phyloP scores from a whole-genome alignment of 2,797 vertebrate species.

The Champsocephalus esox region DNA sequence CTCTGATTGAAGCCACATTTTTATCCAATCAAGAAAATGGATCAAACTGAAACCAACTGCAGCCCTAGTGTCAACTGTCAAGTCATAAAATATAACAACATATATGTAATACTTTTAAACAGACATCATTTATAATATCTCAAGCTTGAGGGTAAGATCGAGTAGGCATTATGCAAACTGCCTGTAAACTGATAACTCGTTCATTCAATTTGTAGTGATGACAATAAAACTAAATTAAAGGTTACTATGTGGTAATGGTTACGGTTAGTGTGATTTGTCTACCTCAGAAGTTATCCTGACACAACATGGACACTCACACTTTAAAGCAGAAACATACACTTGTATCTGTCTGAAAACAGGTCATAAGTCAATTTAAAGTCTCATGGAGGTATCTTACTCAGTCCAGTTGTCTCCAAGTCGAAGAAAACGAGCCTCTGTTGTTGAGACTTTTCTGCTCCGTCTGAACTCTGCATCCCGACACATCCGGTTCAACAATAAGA shows the following conservation, averaged over 20 bases:
- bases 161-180: too few species aligned
- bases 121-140: background rate
- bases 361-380: too few species aligned
- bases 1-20: background rate
- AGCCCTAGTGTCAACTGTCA: too few species aligned
- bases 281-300: background rate
- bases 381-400: conserved; percentile 55
- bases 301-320: background rate
- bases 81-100: too few species aligned
- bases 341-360: too few species aligned
- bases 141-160: background rate
- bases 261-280: too few species aligned
- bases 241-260: background rate
- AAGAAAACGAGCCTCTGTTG: conserved; percentile 78
- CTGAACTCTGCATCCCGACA: conserved; percentile 27
- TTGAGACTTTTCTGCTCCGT: background rate
- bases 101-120: background rate
- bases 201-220: background rate
- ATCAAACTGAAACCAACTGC: too few species aligned
- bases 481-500: fast-evolving
- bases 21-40: too few species aligned
- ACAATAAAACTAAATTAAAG: background rate
- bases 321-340: background rate
- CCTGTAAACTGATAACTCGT: background rate
- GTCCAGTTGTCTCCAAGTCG: conserved; percentile 85